Conservation (phyloP, 2,888 invertebrate genomes). For the Callinectes sapidus region DNA sequence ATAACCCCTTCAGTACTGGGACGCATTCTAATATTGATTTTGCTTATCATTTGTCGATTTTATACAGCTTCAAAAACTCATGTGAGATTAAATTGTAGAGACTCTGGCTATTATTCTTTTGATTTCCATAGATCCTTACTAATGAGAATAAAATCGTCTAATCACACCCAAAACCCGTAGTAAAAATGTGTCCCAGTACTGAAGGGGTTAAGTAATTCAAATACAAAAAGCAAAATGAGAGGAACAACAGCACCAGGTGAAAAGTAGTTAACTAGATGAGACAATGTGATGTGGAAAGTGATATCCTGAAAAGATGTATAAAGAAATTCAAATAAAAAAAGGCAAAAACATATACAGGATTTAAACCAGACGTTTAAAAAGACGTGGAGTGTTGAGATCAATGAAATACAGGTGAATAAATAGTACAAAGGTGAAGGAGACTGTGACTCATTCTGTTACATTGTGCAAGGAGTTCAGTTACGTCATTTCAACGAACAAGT, state of each 20-base stretch:
- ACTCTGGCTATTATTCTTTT: too few species aligned
- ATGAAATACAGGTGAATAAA: too few species aligned
- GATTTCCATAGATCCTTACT: too few species aligned
- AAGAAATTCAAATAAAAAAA: not conserved
- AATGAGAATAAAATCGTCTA: too few species aligned
- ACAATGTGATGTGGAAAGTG: not conserved
- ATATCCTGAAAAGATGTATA: not conserved
- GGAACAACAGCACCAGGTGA: not conserved
- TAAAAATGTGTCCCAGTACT: too few species aligned
- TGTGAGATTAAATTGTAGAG: too few species aligned
- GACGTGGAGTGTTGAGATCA: not conserved
- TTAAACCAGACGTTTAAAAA: not conserved
- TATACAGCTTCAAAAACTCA: too few species aligned
- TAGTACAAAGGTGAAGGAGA: not conserved
- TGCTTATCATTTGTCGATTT: too few species aligned
- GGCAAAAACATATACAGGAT: not conserved
- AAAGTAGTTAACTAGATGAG: not conserved
- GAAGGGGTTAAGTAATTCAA: not conserved
- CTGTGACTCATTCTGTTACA: not conserved
- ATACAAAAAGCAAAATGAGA: slow-evolving; percentile 8
- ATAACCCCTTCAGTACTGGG: too few species aligned
- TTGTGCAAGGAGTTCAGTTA: not conserved
- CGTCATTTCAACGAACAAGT: not conserved
- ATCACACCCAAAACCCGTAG: too few species aligned
- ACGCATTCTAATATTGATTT: too few species aligned